Percentiles rank a stretch among this genome's conserved stretches.
Evolutionary conservation across 2,888 invertebrate genomes (phyloP).

Genomic region (Plusia festucae): DNA sequence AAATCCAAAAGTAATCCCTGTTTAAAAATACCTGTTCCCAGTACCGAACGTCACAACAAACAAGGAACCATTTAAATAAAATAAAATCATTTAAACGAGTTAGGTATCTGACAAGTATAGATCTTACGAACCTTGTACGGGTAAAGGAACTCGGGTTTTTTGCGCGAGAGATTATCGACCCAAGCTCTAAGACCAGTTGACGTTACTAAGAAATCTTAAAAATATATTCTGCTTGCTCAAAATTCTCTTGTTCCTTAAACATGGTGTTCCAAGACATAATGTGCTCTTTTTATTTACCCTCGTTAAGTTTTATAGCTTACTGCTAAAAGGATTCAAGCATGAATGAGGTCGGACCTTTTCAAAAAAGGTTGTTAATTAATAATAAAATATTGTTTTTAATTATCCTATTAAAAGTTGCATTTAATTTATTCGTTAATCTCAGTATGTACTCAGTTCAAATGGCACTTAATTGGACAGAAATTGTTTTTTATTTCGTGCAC

Average conservation of each 20-base stretch:
- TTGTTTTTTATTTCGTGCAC: no score
- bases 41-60: no score
- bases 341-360: background rate
- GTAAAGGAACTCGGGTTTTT: constrained; percentile 51
- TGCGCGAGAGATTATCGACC: constrained; percentile 32
- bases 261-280: constrained; percentile 10
- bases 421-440: background rate
- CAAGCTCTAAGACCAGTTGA: constrained; percentile 38
- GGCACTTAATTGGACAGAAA: no score
- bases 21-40: no score
- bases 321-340: constrained; percentile 9
- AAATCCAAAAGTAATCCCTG: no score
- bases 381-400: background rate
- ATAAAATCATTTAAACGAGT: background rate
- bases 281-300: background rate
- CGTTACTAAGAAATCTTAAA: constrained; percentile 10
- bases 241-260: constrained; percentile 6
- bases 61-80: no score
- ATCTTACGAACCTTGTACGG: constrained; percentile 10
- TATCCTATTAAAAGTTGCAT: background rate
- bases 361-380: background rate
- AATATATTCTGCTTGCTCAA: constrained; percentile 24
- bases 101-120: background rate
- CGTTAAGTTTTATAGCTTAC: constrained; percentile 6
- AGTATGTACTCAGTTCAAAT: no score